Percentiles rank a stretch among this genome's conserved stretches.
Evolutionary conservation across 2,888 invertebrate species (phyloP).

Genomic region (Limnephilus marmoratus): DNA sequence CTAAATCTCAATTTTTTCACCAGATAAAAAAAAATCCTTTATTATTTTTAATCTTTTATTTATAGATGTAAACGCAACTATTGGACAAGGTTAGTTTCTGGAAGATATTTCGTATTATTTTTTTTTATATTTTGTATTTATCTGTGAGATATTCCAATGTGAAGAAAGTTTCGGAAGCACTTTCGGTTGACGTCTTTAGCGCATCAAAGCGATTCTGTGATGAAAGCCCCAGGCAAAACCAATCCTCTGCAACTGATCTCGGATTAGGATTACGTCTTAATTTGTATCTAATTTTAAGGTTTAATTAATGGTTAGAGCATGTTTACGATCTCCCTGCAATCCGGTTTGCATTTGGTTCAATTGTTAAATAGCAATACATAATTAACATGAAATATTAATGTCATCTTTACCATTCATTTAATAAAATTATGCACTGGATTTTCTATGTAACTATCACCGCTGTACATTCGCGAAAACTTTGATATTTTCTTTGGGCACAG

Average conservation of each 20-base stretch:
- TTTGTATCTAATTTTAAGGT: slow-evolving; percentile 38
- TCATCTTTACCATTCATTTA: not conserved
- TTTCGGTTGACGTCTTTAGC: slow-evolving; percentile 60
- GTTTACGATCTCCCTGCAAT: not conserved
- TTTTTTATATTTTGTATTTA: not conserved
- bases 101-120: not conserved
- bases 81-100: not conserved
- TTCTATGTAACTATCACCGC: not conserved
- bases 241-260: slow-evolving; percentile 65
- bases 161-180: slow-evolving; percentile 37
- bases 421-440: not conserved
- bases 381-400: not conserved
- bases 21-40: not conserved
- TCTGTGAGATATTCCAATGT: slow-evolving; percentile 10
- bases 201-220: slow-evolving; percentile 66
- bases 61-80: not conserved
- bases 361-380: not conserved
- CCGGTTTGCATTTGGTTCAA: not conserved
- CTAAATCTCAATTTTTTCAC: not conserved
- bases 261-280: slow-evolving; percentile 61
- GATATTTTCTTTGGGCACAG: not conserved
- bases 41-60: not conserved
- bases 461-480: not conserved
- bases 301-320: slow-evolving; percentile 4
- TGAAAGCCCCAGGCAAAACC: slow-evolving; percentile 62